Evolutionary conservation across 2,113 vertebrate genomes (phyloP).

Genomic region (Thalassarche chlororhynchos): DNA sequence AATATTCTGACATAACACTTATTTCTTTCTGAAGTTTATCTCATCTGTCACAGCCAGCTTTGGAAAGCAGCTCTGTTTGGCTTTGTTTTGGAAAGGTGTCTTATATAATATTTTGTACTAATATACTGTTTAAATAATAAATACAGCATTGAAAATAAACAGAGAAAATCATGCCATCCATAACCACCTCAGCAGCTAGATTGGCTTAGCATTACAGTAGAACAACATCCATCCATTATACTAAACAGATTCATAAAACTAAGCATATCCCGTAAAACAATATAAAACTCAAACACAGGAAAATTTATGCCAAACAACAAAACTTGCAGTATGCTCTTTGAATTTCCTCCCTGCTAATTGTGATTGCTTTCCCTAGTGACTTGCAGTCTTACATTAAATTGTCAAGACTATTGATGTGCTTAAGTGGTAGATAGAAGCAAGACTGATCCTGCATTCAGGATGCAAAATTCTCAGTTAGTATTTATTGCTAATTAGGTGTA

Average conservation of each 20-base stretch:
- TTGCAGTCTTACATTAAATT: background rate
- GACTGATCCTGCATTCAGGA: constrained; percentile 16
- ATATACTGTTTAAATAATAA: constrained; percentile 28
- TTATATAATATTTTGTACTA: background rate
- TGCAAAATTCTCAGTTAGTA: background rate
- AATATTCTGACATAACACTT: background rate
- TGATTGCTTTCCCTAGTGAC: background rate
- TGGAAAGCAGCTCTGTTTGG: background rate
- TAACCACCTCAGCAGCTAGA: constrained; percentile 3
- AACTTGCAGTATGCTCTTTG: background rate
- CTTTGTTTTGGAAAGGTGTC: constrained; percentile 10
- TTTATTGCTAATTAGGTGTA: constrained; percentile 24
- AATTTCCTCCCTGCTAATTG: constrained; percentile 25
- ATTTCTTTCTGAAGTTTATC: constrained; percentile 1
- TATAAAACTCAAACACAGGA: background rate
- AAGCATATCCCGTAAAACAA: background rate
- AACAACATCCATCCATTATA: background rate
- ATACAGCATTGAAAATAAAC: constrained; percentile 21
- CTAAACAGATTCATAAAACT: constrained; percentile 16
- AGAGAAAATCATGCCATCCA: background rate
- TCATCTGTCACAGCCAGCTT: background rate
- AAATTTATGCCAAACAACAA: background rate
- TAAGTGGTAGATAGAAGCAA: background rate
- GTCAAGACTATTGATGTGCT: background rate
- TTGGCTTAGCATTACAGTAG: background rate